A percentile compares a stretch with the other conserved stretches of the same genome.
Evolutionary conservation across 2,888 invertebrate genomes (phyloP).

Genomic region (Drosophila subquinaria): DNA sequence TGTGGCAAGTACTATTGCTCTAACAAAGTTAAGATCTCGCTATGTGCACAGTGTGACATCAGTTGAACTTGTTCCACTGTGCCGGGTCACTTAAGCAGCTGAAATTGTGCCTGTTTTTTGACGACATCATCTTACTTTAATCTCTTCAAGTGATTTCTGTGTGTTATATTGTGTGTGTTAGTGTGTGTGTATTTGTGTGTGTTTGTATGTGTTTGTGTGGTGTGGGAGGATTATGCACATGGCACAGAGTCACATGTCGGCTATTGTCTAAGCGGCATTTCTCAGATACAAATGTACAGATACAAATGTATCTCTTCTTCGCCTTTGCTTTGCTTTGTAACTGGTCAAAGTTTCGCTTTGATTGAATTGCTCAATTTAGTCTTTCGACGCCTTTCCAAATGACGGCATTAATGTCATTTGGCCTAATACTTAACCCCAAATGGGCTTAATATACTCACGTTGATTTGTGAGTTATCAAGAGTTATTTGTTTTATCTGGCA

Average conservation of each 20-base stretch:
- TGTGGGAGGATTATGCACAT: slow-evolving; percentile 63
- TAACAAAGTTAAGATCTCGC: neutral
- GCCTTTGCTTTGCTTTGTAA: slow-evolving; percentile 9
- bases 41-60: neutral
- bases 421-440: slow-evolving; percentile 44
- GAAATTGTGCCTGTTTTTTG: slow-evolving; percentile 64
- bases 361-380: slow-evolving; percentile 78
- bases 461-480: slow-evolving; percentile 12
- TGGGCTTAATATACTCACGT: slow-evolving; percentile 37
- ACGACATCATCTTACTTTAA: slow-evolving; percentile 63
- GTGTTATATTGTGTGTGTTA: slow-evolving; percentile 11
- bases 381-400: slow-evolving; percentile 37
- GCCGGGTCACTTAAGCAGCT: slow-evolving; percentile 60
- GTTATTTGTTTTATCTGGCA: too few relatives aligned
- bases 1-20: slow-evolving; percentile 17
- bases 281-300: slow-evolving; percentile 48
- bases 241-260: slow-evolving; percentile 65
- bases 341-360: slow-evolving; percentile 54
- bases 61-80: slow-evolving; percentile 46
- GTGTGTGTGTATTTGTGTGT: slow-evolving; percentile 12
- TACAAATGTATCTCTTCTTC: slow-evolving; percentile 37
- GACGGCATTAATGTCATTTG: slow-evolving; percentile 42
- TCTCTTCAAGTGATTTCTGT: slow-evolving; percentile 58
- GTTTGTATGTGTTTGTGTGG: slow-evolving; percentile 10
- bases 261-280: slow-evolving; percentile 58